A percentile compares a stretch with the other conserved stretches of the same genome.
Evolutionary conservation across 1,140 invertebrate genomes (phyloP).

Genomic region (Holotrichia oblita): DNA sequence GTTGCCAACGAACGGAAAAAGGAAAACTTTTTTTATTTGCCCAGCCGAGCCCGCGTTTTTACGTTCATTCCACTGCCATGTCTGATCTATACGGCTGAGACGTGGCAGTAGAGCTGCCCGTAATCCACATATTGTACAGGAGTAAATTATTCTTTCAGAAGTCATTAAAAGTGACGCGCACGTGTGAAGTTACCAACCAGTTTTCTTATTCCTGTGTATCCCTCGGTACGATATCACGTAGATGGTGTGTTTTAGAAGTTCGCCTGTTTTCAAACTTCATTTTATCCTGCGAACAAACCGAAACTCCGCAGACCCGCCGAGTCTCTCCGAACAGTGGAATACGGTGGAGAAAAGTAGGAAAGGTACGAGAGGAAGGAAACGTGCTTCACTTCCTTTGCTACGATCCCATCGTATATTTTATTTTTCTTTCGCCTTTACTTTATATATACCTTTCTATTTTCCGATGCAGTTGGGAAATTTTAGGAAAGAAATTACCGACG

Average conservation of each 20-base stretch:
- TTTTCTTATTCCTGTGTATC: slow-evolving; percentile 44
- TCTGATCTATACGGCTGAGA: neutral
- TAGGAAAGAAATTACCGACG: neutral
- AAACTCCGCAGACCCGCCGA: neutral
- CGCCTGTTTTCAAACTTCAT: slow-evolving; percentile 49
- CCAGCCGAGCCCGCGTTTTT: neutral
- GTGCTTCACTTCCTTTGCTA: slow-evolving; percentile 28
- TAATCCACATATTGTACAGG: slow-evolving; percentile 36
- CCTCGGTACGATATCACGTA: slow-evolving; percentile 50
- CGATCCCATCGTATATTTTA: slow-evolving; percentile 1
- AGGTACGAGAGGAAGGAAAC: slow-evolving; percentile 3
- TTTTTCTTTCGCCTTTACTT: slow-evolving; percentile 23
- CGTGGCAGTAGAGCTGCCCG: neutral
- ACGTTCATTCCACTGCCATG: neutral
- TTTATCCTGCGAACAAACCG: slow-evolving; percentile 43
- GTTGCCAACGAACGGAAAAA: neutral
- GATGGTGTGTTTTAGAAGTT: slow-evolving; percentile 50
- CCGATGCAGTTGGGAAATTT: slow-evolving; percentile 3
- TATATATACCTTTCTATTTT: neutral
- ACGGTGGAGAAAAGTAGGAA: neutral
- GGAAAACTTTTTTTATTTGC: slow-evolving; percentile 26
- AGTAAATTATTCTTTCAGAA: slow-evolving; percentile 49
- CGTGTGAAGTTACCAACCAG: slow-evolving; percentile 51
- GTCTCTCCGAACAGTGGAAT: no score
- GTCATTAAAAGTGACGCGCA: slow-evolving; percentile 48